Percentiles rank a stretch among this genome's conserved stretches.
Conservation (phyloP, 2,113 vertebrate genomes). For the Emydocephalus ijimae region DNA sequence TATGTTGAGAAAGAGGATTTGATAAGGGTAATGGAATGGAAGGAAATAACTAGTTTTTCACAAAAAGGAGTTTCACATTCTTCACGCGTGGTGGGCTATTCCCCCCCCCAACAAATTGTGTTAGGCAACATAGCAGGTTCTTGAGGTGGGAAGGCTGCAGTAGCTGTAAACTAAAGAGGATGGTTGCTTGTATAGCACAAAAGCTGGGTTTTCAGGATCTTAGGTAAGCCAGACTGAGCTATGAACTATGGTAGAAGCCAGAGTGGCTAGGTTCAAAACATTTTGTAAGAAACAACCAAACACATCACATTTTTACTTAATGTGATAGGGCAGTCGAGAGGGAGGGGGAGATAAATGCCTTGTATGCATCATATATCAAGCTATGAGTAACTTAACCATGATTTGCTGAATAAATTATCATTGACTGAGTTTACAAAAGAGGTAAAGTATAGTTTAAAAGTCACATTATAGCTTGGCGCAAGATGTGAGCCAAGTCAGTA, state of each 20-base stretch:
- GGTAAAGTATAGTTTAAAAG: background rate
- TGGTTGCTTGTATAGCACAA: background rate
- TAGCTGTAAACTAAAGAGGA: background rate
- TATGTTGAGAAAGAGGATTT: conserved; percentile 16
- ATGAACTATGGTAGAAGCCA: background rate
- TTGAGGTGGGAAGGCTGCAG: too few species aligned
- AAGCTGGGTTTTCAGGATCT: background rate
- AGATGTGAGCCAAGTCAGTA: background rate
- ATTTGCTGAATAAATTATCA: background rate
- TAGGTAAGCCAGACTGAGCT: background rate
- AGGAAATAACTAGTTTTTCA: conserved; percentile 5
- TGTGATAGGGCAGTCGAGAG: background rate
- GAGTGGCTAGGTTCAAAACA: background rate
- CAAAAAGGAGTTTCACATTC: background rate
- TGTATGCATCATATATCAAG: background rate
- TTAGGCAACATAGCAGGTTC: background rate
- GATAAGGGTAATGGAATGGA: background rate
- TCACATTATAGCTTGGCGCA: background rate
- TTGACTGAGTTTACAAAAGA: background rate
- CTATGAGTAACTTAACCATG: background rate
- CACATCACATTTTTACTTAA: background rate
- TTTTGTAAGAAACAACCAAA: background rate
- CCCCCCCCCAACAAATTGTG: background rate
- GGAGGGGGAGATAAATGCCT: background rate
- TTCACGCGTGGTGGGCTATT: background rate